Conservation (phyloP, 1,140 invertebrate genomes). For the Aradophagus sp. region DNA sequence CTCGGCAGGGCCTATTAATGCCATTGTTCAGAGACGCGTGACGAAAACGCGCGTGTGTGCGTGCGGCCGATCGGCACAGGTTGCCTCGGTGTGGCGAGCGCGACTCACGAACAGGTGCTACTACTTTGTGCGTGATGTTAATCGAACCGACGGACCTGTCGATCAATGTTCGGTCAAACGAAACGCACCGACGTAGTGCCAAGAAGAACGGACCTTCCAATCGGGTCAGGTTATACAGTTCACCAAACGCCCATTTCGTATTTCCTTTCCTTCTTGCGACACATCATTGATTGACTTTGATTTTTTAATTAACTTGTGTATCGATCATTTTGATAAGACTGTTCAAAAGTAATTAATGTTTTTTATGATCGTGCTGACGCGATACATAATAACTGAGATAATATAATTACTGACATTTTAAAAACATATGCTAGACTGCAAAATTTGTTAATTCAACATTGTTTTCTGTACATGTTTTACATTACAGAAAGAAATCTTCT, state of each 20-base stretch:
- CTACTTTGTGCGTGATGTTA: slow-evolving; percentile 65
- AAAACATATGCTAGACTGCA: too few relatives aligned
- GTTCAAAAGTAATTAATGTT: not conserved
- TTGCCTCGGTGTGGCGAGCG: slow-evolving; percentile 43
- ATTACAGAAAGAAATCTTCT: too few relatives aligned
- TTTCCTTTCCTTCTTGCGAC: not conserved
- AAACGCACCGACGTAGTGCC: slow-evolving; percentile 51
- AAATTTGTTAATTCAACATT: too few relatives aligned
- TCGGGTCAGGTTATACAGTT: slow-evolving; percentile 29
- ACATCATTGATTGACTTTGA: too few relatives aligned
- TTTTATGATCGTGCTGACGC: not conserved
- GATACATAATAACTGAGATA: too few relatives aligned
- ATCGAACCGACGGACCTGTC: slow-evolving; percentile 68
- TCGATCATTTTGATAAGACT: not conserved
- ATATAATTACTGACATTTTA: too few relatives aligned
- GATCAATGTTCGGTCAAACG: slow-evolving; percentile 62
- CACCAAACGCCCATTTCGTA: slow-evolving; percentile 17
- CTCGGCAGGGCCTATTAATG: slow-evolving; percentile 73
- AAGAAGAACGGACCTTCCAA: slow-evolving; percentile 35
- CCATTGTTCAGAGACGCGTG: slow-evolving; percentile 75
- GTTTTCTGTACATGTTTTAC: too few relatives aligned
- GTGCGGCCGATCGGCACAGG: slow-evolving; percentile 47
- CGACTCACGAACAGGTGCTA: slow-evolving; percentile 68
- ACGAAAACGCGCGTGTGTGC: slow-evolving; percentile 63
- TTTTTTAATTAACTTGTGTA: not conserved